phyloP scores from a whole-genome alignment of 37 sponge, comb jelly and placozoan genomes.

The Agelas oroides region DNA sequence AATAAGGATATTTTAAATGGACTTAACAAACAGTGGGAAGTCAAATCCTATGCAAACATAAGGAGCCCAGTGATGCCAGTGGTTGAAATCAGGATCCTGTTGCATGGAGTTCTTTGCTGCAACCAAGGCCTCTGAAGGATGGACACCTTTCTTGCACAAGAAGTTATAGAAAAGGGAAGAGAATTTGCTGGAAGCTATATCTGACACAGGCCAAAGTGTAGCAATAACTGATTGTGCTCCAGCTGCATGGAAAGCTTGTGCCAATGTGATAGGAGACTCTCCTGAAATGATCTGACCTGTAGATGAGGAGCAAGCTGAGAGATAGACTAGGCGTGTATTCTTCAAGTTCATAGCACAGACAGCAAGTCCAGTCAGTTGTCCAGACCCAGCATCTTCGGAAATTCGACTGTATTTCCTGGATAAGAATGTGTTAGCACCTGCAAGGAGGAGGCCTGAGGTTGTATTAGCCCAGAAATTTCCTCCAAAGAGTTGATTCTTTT shows the following conservation, averaged over 20 bases:
- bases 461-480: conserved; percentile 49
- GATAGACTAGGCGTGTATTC: conserved; percentile 38
- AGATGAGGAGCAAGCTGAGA: conserved; percentile 37
- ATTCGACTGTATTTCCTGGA: background rate
- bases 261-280: conserved; percentile 30
- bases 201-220: conserved; percentile 53
- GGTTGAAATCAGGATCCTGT: background rate
- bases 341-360: conserved; percentile 29
- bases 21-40: background rate
- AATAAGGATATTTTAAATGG: too few species aligned
- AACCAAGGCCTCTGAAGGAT: conserved; percentile 2
- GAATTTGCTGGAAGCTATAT: conserved; percentile 11
- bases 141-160: background rate
- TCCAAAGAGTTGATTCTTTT: conserved; percentile 29
- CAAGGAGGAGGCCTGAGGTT: conserved; percentile 38
- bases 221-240: conserved; percentile 40
- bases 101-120: background rate
- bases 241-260: conserved; percentile 32
- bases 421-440: conserved; percentile 33
- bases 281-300: conserved; percentile 30
- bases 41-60: conserved; percentile 16
- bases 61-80: conserved; percentile 33
- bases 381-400: conserved; percentile 25
- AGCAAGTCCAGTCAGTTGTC: conserved; percentile 43
- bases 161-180: conserved; percentile 20